phyloP scores from a whole-genome alignment of 2,888 invertebrate species.

The Pharmacophagus antenor region DNA sequence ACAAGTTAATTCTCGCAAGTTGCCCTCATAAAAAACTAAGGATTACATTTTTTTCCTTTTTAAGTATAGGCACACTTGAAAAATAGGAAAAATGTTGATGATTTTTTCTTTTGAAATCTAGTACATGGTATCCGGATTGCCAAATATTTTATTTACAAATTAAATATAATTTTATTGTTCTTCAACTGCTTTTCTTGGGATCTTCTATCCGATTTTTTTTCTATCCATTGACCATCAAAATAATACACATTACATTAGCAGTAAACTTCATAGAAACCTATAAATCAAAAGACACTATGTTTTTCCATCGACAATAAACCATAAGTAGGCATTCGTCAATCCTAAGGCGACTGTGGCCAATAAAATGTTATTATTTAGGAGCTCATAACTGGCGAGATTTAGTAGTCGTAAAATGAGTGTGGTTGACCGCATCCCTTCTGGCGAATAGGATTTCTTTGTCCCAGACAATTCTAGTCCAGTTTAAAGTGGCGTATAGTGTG shows the following conservation, averaged over 20 bases:
- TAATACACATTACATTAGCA: constrained; percentile 57
- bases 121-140: neutral
- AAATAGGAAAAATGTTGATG: neutral
- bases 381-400: constrained; percentile 75
- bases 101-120: neutral
- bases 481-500: constrained; percentile 47
- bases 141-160: neutral
- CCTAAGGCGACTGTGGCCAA: constrained; percentile 60
- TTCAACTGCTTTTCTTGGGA: constrained; percentile 21
- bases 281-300: constrained; percentile 63
- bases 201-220: constrained; percentile 16
- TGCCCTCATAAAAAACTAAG: constrained; percentile 11
- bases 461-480: constrained; percentile 42
- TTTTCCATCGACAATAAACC: constrained; percentile 62
- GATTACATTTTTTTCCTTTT: constrained; percentile 5
- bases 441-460: constrained; percentile 49
- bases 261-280: constrained; percentile 63
- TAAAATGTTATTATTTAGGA: constrained; percentile 77
- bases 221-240: constrained; percentile 35
- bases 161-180: constrained; percentile 4
- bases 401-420: constrained; percentile 66
- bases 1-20: constrained; percentile 33
- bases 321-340: constrained; percentile 67
- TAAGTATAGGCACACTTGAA: neutral
- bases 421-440: constrained; percentile 56